Base-by-base conservation (phyloP, 2,797 vertebrate species). In the Sphenopsis melanotis region DNA sequence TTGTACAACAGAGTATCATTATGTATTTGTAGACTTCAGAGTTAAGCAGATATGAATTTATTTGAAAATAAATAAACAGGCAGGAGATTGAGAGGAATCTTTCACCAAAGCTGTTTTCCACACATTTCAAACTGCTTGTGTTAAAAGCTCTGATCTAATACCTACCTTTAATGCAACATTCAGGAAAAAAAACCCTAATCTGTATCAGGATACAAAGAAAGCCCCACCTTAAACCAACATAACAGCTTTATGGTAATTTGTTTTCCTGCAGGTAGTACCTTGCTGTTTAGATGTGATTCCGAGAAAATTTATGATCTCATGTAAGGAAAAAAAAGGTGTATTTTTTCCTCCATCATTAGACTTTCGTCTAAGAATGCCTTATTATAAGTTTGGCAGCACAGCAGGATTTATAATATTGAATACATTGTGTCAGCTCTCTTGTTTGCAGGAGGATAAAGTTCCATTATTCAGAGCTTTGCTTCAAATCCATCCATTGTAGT, bases 391-490 rank as follows among this genome's bases (percentile, higher is more conserved):
- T 70, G 84, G 95, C 88, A 93, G 53, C 76, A 8, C 53, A 64
- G 82, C 30, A 65, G 81, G 92, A 74, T 92, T 92, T 92, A 55
- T 44, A 64, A 74, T 64, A 32, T 37, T 74, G 76, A 93, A 93
- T 83, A 85, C 46, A 41, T 90, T 94, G 88, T 94, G 84, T 92
- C 91, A 87, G 82, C 61, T 83, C 41, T 71, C 81, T 91, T 93
- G 87, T 93, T 93, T 94, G 92, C 74, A 41, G 66, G 64, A 61
- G 92, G 92, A 95, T 93, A 72, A 91, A 82, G 42, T 88, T 79
- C 94, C 66, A 83, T 94, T 95, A 87, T 94, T 91, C 72, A 74
- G 70, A 39, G 83, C 64, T 95, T 94, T 94, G 69, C 86, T 66
- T 78, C 75, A 77, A 93, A 91, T 91, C 88, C 71, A 10, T 65